Evolutionary conservation across 2,888 invertebrate genomes (phyloP).

Genomic region (Caenorhabditis zanzibari): DNA sequence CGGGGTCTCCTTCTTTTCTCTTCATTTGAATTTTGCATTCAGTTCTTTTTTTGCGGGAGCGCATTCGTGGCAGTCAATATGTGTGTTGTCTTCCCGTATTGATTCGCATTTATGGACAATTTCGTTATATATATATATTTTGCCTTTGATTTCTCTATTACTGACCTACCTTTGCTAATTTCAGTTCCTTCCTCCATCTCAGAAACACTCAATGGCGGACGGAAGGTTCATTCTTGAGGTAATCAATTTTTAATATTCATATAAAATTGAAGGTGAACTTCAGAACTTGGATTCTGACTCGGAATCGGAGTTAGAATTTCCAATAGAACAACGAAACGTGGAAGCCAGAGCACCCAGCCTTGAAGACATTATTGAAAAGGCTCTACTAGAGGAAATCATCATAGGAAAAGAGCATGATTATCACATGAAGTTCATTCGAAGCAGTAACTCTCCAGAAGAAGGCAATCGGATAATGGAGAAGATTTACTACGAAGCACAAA

Average conservation of each 20-base stretch:
- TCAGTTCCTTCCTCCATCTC: too few species aligned
- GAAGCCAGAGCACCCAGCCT: background rate
- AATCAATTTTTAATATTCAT: too few species aligned
- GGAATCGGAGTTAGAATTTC: too few species aligned
- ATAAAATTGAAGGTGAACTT: too few species aligned
- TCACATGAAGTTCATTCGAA: background rate
- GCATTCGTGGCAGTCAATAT: conserved; percentile 21
- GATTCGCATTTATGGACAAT: background rate
- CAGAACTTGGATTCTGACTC: too few species aligned
- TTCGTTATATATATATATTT: background rate
- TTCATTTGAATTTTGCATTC: conserved; percentile 30
- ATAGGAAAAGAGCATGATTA: background rate
- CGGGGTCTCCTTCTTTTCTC: background rate
- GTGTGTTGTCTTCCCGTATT: conserved; percentile 7
- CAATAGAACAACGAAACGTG: too few species aligned
- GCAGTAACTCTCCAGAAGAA: background rate
- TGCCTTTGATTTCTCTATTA: background rate
- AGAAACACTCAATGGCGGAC: too few species aligned
- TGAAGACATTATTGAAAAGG: background rate
- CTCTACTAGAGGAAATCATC: background rate
- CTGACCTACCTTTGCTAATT: too few species aligned
- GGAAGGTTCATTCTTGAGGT: too few species aligned
- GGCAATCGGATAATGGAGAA: background rate
- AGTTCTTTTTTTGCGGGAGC: conserved; percentile 20
- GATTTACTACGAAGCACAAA: background rate